These are phyloP conservation scores for Seira sanloemensis DNA, from an alignment of 2,888 invertebrate species.

Conservation along the genomic window DNA sequence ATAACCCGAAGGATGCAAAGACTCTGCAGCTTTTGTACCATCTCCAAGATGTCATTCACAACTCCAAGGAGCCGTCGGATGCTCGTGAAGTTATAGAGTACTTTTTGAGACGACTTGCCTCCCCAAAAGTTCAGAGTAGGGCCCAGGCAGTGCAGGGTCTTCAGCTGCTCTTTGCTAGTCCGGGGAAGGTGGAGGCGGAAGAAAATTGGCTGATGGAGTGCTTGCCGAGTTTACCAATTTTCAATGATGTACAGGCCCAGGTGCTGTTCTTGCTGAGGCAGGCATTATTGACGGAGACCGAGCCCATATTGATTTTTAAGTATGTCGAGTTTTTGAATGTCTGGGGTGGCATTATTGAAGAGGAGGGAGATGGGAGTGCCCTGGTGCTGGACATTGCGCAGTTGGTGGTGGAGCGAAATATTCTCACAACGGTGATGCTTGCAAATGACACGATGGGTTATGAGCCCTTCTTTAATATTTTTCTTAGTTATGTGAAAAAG, in stretches of 20 bases:
- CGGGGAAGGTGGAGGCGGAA: slow-evolving; percentile 43
- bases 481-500: slow-evolving; percentile 85
- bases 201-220: slow-evolving; percentile 75
- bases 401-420: slow-evolving; percentile 92
- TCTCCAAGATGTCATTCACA: slow-evolving; percentile 76
- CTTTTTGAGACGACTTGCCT: slow-evolving; percentile 89
- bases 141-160: slow-evolving; percentile 81
- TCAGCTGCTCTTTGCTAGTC: slow-evolving; percentile 56
- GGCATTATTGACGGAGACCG: slow-evolving; percentile 89
- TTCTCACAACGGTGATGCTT: slow-evolving; percentile 88
- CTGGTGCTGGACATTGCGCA: slow-evolving; percentile 85
- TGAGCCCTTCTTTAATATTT: slow-evolving; percentile 77
- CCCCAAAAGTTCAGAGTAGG: slow-evolving; percentile 86
- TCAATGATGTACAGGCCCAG: slow-evolving; percentile 79
- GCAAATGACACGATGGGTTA: slow-evolving; percentile 77
- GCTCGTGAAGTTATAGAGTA: slow-evolving; percentile 93
- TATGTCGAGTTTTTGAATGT: slow-evolving; percentile 70
- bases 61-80: slow-evolving; percentile 56
- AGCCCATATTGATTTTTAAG: slow-evolving; percentile 67
- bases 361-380: slow-evolving; percentile 44
- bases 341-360: slow-evolving; percentile 65
- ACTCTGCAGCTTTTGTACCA: slow-evolving; percentile 82
- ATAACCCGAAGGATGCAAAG: slow-evolving; percentile 75
- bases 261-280: slow-evolving; percentile 81
- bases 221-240: slow-evolving; percentile 86